Base-by-base conservation (phyloP, 1,140 invertebrate species). In the Drosophila kepulauana region DNA sequence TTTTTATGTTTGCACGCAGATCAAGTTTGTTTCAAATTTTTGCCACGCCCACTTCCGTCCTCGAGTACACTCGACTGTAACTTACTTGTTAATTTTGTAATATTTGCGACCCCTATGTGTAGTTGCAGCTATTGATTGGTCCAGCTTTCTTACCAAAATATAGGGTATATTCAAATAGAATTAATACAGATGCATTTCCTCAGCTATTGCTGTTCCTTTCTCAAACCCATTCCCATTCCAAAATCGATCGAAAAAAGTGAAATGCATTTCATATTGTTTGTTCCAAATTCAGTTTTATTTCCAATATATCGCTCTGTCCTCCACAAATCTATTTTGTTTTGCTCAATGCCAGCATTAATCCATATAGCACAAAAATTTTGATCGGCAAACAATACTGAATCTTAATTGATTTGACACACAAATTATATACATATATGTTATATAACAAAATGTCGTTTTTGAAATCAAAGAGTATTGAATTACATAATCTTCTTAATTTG, bases 231-330 rank as follows among this genome's bases (percentile, higher is more conserved):
- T 25, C 20, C 20, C 20, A 48, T 62, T 48, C 10, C 49, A 20
- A n/a, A 63, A 35, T 15, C 28, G 15, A 49, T 16, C 4, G 20
- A 25, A 30, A 49, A 13, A n/a, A 45, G 33, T 1, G 59, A 61
- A 58, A 25, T 11, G 0, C 6, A 10, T 43, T 54, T 38, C 1
- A 11, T 46, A 8, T 41, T 25, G 25, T 58, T 64, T 65, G 41
- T 49, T 56, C 11, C 48, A 77, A 66, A 62, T 77, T 73, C 54
- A 63, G 57, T 73, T 77, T 71, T 62, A 77, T 77, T 77, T 73
- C 38, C 38, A 71, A 64, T 75, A 57, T 43, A 43, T 67, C 45
- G 46, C 66, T 41, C 35, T 49, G 33, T 57, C 33, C 51, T 72
- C 54, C 70, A 33, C 41, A 51, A 72, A 66, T 45, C 45, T 58